Base-by-base conservation (phyloP, 2,888 invertebrate species). In the Drosophila heteroneura region DNA sequence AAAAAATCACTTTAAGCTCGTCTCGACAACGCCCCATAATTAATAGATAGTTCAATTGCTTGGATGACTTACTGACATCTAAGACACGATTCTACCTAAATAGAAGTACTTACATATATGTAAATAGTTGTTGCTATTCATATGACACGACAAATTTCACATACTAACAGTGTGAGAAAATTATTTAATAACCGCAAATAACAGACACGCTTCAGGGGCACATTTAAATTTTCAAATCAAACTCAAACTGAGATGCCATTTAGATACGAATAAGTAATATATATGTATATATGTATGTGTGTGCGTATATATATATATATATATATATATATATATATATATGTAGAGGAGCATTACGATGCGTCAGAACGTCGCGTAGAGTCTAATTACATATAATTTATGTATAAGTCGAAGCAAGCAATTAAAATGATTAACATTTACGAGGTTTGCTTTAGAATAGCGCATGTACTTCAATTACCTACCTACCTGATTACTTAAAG, bases 31-130 rank as follows among this genome's bases (percentile, higher is more conserved):
- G 81, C 74, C 82, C 70, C 72, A 52, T 81, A 73, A 73, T 78
- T 85, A 83, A 85, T 82, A 58, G 76, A 69, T 79, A 58, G 58
- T 58, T 58, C 58, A 58, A 76, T 76, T 78, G 85, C 80, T 82
- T 70, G 78, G 80, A 82, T 85, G 85, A 85, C 77, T 83, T 74
- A 79, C 83, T 83, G 82, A 80, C 83, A 71, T 81, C 71, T 73
- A 47, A 72, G 60, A 70, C 85, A 85, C 85, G 85, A 85, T 75
- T 85, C 74, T 59, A 53, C 44, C 51, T 26, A 58, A 30, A 60
- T 60, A 69, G 51, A 54, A 62, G 14, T 49, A 44, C 53, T 41
- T 69, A 33, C 47, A 59, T 41, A 14, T 26, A 47, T 26, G 16
- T 16, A 26, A 16, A 16, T 35, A 22, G 47, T 49, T 70, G 49